A percentile compares a stretch with the other conserved stretches of the same genome.
Evolutionary conservation across 37 sponge, comb jelly and placozoan genomes (phyloP).

Genomic region (Aplysina aerophoba): DNA sequence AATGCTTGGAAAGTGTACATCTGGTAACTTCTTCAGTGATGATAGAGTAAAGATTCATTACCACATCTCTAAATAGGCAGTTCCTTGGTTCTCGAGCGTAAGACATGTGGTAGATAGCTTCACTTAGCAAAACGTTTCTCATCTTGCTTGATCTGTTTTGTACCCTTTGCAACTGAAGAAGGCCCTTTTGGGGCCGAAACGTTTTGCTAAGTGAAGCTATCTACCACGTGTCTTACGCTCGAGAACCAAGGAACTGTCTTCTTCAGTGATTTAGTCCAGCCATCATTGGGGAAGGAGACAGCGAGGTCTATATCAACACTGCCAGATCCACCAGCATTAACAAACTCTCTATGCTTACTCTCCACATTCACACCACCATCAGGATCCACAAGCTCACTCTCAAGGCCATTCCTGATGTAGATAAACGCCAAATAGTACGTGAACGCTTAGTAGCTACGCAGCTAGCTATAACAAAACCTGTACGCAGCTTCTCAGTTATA

Average conservation of each 20-base stretch:
- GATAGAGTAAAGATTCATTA: no score
- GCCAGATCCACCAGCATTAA: neutral
- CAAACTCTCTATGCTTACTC: neutral
- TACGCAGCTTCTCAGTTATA: neutral
- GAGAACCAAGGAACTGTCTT: no score
- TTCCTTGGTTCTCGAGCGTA: no score
- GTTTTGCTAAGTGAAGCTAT: no score
- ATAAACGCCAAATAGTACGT: neutral
- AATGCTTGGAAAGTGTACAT: slow-evolving; percentile 2
- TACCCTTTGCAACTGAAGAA: no score
- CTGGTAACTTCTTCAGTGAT: neutral
- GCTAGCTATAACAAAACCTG: neutral
- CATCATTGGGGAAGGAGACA: neutral
- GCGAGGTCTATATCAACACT: neutral
- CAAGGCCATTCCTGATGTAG: slow-evolving; percentile 28
- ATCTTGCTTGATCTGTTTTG: no score
- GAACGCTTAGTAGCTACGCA: neutral
- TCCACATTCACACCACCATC: neutral
- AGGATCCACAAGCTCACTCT: slow-evolving; percentile 19
- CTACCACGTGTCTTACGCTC: no score
- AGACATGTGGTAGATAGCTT: no score
- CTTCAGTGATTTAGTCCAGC: slow-evolving; percentile 9
- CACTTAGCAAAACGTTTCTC: no score
- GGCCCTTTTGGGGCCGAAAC: no score
- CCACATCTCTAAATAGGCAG: no score